Evolutionary conservation across 2,888 invertebrate genomes (phyloP), one percentile per base, ranked within the genome.

Genomic region (Stenurella melanura): DNA sequence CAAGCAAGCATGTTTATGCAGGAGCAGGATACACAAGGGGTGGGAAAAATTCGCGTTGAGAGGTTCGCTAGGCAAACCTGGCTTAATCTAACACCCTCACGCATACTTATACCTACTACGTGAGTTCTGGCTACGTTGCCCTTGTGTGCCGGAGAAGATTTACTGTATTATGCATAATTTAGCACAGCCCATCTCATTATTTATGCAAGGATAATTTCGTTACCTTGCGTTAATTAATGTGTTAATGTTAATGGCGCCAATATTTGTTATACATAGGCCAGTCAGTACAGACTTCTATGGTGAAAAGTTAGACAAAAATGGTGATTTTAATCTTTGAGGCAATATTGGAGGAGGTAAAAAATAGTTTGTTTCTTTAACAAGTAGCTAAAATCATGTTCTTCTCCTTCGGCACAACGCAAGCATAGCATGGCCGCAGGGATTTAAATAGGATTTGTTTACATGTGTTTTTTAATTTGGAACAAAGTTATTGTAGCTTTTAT

Each of bases 51-150:
- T 56, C 56, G 38, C 67, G 57, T 67, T 68, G 73, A 76, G 68
- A 69, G 76, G 64, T 64, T 73, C 58, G 69, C 61, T 73, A 69
- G 76, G 73, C 64, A 70, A 69, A 73, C 66, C 69, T 38, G 38
- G 64, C 26, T 54, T 73, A 76, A 76, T 76, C 73, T 76, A 66
- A 64, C 70, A 63, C 63, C 56, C 73, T 73, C 73, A 76, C 73
- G 73, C 73, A 73, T 69, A 56, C 66, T 72, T 54, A 72, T 30
- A 58, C 42, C 26, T 18, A 54, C 21, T 60, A 17, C 71, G 57
- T 56, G 70, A 26, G 34, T 18, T 64, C 56, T 70, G 61, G 26
- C 12, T 26, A 30, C 15, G 61, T 61, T 61, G n/a, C 30, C 30
- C 61, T 61, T 17, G 26, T 30, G 30, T 30, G 10, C 61, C 6